Evolutionary conservation across 2,113 vertebrate genomes (phyloP).

Genomic region (Hassar affinis): DNA sequence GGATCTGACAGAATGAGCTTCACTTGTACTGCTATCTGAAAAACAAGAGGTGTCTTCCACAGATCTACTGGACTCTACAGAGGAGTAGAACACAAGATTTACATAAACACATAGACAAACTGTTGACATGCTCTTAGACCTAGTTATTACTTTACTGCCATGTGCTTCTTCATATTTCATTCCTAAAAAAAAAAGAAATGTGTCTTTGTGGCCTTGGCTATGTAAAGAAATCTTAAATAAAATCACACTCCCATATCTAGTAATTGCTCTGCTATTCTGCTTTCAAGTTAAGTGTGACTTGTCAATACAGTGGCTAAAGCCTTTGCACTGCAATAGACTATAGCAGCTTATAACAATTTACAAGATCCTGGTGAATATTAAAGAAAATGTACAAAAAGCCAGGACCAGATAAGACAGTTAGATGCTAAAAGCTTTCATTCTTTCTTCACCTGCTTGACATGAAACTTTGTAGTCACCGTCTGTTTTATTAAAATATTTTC

Average conservation of each 20-base stretch:
- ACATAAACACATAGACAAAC: conserved; percentile 33
- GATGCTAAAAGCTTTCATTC: neutral
- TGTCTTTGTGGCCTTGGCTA: neutral
- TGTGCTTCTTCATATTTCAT: neutral
- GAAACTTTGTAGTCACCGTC: neutral
- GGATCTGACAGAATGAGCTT: conserved; percentile 87
- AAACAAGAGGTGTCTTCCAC: conserved; percentile 80
- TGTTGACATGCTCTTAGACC: neutral
- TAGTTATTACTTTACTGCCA: neutral
- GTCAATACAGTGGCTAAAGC: neutral
- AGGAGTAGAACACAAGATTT: neutral
- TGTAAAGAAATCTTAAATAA: neutral
- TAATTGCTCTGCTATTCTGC: neutral
- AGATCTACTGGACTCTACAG: conserved; percentile 75
- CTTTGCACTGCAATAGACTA: too few species aligned
- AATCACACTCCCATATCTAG: neutral
- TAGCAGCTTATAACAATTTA: neutral
- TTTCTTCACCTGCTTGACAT: neutral
- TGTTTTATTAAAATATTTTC: neutral
- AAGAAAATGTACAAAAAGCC: neutral
- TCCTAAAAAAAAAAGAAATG: neutral
- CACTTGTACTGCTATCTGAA: conserved; percentile 83
- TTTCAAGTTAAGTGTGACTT: neutral
- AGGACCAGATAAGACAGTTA: neutral
- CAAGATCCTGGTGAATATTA: neutral